Evolutionary conservation across 1,140 invertebrate genomes (phyloP).

Genomic region (Hyles euphorbiae): DNA sequence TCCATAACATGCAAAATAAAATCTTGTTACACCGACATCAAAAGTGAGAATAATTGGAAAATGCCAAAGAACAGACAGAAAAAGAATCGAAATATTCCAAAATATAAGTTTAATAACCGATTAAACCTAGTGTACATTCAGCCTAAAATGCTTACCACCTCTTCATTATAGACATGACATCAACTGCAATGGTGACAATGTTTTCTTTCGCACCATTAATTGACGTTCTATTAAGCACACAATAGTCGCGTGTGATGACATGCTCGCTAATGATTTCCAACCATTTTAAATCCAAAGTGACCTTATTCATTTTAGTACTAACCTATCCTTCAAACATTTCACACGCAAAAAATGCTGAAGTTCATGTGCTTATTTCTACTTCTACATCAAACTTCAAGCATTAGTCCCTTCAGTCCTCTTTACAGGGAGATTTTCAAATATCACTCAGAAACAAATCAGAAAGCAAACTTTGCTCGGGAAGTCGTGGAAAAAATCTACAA

Average conservation of each 20-base stretch:
- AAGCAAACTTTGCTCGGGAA: conserved; percentile 48
- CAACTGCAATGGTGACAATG: conserved; percentile 7
- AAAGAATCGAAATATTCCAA: too few relatives aligned
- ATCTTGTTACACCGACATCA: too few relatives aligned
- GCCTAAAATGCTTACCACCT: neutral
- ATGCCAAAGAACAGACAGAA: too few relatives aligned
- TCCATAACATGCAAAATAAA: too few relatives aligned
- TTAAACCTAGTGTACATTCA: neutral
- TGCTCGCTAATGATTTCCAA: conserved; percentile 43
- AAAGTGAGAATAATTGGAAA: too few relatives aligned
- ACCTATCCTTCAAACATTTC: conserved; percentile 11
- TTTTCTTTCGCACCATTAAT: conserved; percentile 31
- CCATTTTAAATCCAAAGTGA: conserved; percentile 31
- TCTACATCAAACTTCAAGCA: conserved; percentile 19
- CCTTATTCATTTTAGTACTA: conserved; percentile 43
- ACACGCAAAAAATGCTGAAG: conserved; percentile 40
- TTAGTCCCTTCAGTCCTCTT: conserved; percentile 25
- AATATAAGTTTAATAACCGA: too few relatives aligned
- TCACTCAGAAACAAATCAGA: conserved; percentile 42
- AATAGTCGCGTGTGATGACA: conserved; percentile 27
- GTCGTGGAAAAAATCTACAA: conserved; percentile 63
- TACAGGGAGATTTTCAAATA: conserved; percentile 45
- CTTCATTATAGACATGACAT: neutral
- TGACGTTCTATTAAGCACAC: conserved; percentile 34
- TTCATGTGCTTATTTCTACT: conserved; percentile 23